phyloP scores from a whole-genome alignment of 2,888 invertebrate species.

The Bembecia ichneumoniformis region DNA sequence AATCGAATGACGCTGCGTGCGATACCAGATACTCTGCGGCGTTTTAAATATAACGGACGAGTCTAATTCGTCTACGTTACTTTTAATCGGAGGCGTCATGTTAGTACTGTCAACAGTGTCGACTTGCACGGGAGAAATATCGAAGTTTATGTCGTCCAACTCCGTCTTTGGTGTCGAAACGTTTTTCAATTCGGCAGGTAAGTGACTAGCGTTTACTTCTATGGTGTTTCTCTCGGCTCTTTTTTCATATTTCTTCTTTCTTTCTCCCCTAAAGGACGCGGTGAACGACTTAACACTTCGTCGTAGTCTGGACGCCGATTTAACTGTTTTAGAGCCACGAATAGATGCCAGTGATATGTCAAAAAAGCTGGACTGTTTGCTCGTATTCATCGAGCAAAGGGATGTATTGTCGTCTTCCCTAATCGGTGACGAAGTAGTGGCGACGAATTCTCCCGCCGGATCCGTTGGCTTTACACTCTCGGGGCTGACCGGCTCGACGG shows the following conservation, averaged over 20 bases:
- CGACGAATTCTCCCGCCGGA: constrained; percentile 55
- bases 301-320: constrained; percentile 61
- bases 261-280: constrained; percentile 65
- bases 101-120: constrained; percentile 61
- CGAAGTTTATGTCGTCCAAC: constrained; percentile 51
- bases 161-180: constrained; percentile 52
- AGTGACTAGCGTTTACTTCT: constrained; percentile 50
- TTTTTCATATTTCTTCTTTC: constrained; percentile 67
- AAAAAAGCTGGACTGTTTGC: constrained; percentile 65
- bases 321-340: constrained; percentile 55
- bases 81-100: constrained; percentile 32
- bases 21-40: constrained; percentile 51
- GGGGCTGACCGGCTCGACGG: constrained; percentile 55
- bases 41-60: constrained; percentile 58
- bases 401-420: constrained; percentile 62
- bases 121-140: constrained; percentile 61
- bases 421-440: constrained; percentile 62
- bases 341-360: constrained; percentile 64
- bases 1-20: constrained; percentile 50
- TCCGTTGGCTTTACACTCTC: constrained; percentile 57
- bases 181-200: constrained; percentile 40
- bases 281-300: constrained; percentile 67
- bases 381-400: constrained; percentile 60
- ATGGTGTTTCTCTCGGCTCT: constrained; percentile 52
- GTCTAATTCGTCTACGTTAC: constrained; percentile 46